Evolutionary conservation across 1,140 invertebrate species (phyloP).

Genomic region (Stratiolaelaps scimitus): DNA sequence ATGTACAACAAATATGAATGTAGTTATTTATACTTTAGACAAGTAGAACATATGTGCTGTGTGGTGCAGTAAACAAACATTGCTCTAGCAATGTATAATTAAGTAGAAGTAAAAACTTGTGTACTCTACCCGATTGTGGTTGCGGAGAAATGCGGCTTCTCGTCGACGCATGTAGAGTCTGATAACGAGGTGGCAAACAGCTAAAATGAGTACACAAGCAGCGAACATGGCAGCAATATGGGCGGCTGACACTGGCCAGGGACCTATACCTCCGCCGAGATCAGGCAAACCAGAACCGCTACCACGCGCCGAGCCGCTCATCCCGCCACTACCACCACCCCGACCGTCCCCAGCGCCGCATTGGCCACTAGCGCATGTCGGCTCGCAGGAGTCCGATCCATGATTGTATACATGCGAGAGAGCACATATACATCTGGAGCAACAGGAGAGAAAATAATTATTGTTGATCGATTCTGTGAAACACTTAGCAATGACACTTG

Average conservation of each 20-base stretch:
- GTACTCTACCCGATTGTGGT: slow-evolving; percentile 1
- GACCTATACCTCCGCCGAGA: not conserved
- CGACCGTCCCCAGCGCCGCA: not conserved
- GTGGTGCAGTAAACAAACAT: not conserved
- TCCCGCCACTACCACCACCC: not conserved
- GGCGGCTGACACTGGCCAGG: slow-evolving; percentile 20
- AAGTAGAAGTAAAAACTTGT: not conserved
- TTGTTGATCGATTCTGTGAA: too few relatives aligned
- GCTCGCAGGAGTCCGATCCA: slow-evolving; percentile 24
- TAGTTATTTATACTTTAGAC: not conserved
- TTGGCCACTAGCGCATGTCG: not conserved
- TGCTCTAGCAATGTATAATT: not conserved
- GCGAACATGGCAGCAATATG: slow-evolving; percentile 23
- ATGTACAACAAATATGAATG: not conserved
- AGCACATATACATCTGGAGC: slow-evolving; percentile 21
- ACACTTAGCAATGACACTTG: too few relatives aligned
- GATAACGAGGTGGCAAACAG: slow-evolving; percentile 20
- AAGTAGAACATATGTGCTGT: not conserved
- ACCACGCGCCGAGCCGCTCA: too few relatives aligned
- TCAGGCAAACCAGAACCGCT: not conserved
- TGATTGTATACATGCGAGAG: slow-evolving; percentile 25
- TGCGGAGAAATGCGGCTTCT: slow-evolving; percentile 21
- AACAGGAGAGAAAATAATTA: too few relatives aligned
- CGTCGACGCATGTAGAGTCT: slow-evolving; percentile 19
- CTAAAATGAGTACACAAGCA: slow-evolving; percentile 22